Percentiles rank a stretch among this genome's conserved stretches.
These are phyloP conservation scores for Salpingus planirostris DNA, from an alignment of 2,888 invertebrate species.

Conservation along the genomic window DNA sequence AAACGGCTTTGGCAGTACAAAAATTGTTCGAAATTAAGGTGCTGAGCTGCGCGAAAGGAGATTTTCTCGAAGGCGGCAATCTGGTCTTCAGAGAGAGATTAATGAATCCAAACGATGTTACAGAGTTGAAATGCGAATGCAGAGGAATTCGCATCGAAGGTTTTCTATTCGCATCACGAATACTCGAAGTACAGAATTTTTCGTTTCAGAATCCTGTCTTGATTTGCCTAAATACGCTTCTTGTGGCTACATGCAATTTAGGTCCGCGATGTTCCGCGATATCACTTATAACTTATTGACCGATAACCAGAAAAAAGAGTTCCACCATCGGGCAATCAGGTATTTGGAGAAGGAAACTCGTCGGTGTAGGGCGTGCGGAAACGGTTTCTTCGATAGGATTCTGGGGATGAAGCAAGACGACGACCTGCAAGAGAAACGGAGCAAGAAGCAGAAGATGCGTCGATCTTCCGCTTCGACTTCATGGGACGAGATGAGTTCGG, in stretches of 20 bases:
- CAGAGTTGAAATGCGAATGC: slow-evolving; percentile 39
- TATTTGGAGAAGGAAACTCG: slow-evolving; percentile 51
- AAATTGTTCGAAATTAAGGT: slow-evolving; percentile 53
- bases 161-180: slow-evolving; percentile 13
- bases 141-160: slow-evolving; percentile 36
- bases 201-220: slow-evolving; percentile 39
- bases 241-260: slow-evolving; percentile 54
- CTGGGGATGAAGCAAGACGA: slow-evolving; percentile 37
- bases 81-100: slow-evolving; percentile 32
- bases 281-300: slow-evolving; percentile 55
- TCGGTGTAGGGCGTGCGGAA: slow-evolving; percentile 50
- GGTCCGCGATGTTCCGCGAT: slow-evolving; percentile 47
- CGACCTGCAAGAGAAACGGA: too few species aligned
- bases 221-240: slow-evolving; percentile 54
- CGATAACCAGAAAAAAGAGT: slow-evolving; percentile 52
- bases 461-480: neutral
- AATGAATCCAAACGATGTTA: slow-evolving; percentile 29
- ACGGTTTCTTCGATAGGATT: slow-evolving; percentile 46
- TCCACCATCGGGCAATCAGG: slow-evolving; percentile 50
- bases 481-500: neutral
- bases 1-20: slow-evolving; percentile 48
- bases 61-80: slow-evolving; percentile 44
- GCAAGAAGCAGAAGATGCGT: too few species aligned
- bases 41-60: slow-evolving; percentile 52
- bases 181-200: slow-evolving; percentile 4